A percentile compares a stretch with the other conserved stretches of the same genome.
phyloP scores from a whole-genome alignment of 2,888 invertebrate species.

The Dendrolimus pini region DNA sequence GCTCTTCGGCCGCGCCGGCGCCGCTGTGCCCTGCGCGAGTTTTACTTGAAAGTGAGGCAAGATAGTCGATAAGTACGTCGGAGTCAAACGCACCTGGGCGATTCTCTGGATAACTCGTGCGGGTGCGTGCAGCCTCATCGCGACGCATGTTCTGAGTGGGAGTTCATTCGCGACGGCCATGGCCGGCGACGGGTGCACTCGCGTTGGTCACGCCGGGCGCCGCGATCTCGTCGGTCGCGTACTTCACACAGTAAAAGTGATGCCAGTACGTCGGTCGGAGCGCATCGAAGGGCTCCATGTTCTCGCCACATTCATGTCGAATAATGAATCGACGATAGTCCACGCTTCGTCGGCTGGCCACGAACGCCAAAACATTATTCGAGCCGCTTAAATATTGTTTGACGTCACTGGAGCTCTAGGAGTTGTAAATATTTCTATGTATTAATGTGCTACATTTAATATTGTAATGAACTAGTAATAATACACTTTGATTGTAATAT shows the following conservation, averaged over 20 bases:
- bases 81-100: not conserved
- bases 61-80: not conserved
- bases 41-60: not conserved
- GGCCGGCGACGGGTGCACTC: not conserved
- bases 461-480: too few relatives aligned
- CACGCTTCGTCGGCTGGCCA: too few relatives aligned
- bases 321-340: too few relatives aligned
- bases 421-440: too few relatives aligned
- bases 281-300: not conserved
- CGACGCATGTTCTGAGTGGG: constrained; percentile 14
- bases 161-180: constrained; percentile 16
- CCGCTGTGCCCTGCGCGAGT: constrained; percentile 14
- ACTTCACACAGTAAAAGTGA: not conserved
- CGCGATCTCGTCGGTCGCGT: constrained; percentile 1
- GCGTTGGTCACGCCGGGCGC: not conserved
- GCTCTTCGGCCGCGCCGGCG: constrained; percentile 30
- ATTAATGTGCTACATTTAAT: too few relatives aligned
- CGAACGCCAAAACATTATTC: too few relatives aligned
- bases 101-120: not conserved
- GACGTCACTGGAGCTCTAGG: too few relatives aligned
- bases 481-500: too few relatives aligned
- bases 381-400: too few relatives aligned
- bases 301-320: not conserved
- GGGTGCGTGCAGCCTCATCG: constrained; percentile 16
- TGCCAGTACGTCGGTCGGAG: not conserved